Conservation (phyloP, 2,797 vertebrate genomes). For the Oreochromis grahami region DNA sequence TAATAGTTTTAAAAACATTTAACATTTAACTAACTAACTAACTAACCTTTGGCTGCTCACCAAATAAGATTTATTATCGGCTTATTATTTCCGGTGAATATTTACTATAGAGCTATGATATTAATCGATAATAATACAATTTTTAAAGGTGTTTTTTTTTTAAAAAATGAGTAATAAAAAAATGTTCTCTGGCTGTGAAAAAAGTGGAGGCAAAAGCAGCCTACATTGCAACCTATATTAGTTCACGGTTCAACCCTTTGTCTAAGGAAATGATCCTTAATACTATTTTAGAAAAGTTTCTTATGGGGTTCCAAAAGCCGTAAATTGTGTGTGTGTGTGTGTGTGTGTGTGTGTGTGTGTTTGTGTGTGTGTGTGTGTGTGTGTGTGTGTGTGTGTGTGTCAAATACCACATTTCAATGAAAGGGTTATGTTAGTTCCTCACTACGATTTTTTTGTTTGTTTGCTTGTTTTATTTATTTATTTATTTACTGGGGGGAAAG, state of each 20-base stretch:
- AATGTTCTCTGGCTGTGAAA: background rate
- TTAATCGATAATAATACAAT: background rate
- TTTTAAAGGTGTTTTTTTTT: background rate
- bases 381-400: background rate
- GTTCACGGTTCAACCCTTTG: background rate
- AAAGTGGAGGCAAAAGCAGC: background rate
- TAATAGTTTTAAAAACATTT: too few relatives aligned
- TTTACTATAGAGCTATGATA: background rate
- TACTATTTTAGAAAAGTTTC: background rate
- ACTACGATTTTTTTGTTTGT: background rate
- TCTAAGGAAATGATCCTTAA: background rate
- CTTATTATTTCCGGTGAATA: background rate
- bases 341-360: background rate
- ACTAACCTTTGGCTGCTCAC: background rate
- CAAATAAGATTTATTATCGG: background rate
- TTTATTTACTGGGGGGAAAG: background rate
- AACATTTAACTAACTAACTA: too few relatives aligned
- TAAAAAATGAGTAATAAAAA: background rate
- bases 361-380: fast-evolving
- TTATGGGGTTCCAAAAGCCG: background rate
- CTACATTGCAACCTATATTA: background rate
- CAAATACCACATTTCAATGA: background rate
- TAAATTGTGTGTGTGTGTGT: background rate
- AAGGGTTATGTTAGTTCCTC: background rate
- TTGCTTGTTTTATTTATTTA: background rate